phyloP scores from a whole-genome alignment of 2,888 invertebrate genomes.

The Papilio elwesi region DNA sequence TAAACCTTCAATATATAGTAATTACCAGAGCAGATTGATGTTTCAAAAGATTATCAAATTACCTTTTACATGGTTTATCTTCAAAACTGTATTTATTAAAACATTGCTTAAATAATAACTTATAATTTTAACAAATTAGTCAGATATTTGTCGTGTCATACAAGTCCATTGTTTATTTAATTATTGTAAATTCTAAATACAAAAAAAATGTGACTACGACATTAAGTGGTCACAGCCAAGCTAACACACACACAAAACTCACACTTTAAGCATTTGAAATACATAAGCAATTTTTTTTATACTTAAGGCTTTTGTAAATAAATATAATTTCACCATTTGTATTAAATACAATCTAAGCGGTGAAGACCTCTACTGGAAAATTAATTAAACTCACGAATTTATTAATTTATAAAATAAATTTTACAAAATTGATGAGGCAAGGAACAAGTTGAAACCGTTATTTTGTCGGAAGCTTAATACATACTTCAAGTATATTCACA shows the following conservation, averaged over 20 bases:
- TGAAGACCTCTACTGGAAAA: background rate
- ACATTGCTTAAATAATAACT: too few relatives aligned
- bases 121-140: too few relatives aligned
- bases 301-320: background rate
- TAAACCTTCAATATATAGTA: background rate
- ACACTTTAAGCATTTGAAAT: background rate
- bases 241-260: background rate
- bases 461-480: background rate
- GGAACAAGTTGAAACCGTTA: too few relatives aligned
- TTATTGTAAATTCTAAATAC: background rate
- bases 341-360: constrained; percentile 6
- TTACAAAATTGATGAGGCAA: too few relatives aligned
- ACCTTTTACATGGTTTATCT: background rate
- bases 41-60: background rate
- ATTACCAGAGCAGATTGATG: background rate
- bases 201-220: background rate
- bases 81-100: background rate
- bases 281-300: background rate
- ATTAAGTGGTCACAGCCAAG: background rate
- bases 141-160: background rate
- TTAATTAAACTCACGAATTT: background rate
- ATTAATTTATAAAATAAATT: background rate
- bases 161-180: background rate
- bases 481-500: background rate
- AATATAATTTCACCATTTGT: background rate